Evolutionary conservation across 2,797 vertebrate genomes (phyloP).

Genomic region (Antennarius maculatus): DNA sequence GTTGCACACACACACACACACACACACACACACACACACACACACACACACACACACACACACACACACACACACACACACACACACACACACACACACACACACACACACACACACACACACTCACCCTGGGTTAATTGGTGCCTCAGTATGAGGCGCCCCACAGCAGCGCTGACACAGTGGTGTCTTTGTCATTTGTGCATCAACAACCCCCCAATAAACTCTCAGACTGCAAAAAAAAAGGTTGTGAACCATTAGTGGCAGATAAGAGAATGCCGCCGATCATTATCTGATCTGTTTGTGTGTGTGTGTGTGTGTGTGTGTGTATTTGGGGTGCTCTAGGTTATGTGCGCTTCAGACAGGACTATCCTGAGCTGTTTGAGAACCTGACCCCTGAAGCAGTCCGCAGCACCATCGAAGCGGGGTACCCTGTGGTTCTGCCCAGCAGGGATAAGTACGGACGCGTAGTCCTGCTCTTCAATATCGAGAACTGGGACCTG

Average conservation of each 20-base stretch:
- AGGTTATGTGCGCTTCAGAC: conserved; percentile 95
- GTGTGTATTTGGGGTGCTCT: not conserved
- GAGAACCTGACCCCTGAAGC: conserved; percentile 91
- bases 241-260: conserved; percentile 8
- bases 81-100: not conserved
- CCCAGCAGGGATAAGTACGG: conserved; percentile 92
- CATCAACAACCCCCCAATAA: conserved; percentile 19
- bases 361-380: conserved; percentile 95
- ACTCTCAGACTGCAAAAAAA: conserved; percentile 2
- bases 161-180: conserved; percentile 37
- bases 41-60: conserved; percentile 1
- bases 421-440: conserved; percentile 93
- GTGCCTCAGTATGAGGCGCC: conserved; percentile 34
- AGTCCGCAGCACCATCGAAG: conserved; percentile 93
- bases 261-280: not conserved
- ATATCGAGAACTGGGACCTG: conserved; percentile 97
- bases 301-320: conserved; percentile 16
- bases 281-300: not conserved
- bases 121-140: conserved; percentile 62
- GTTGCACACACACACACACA: not conserved
- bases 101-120: conserved; percentile 17
- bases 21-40: conserved; percentile 18
- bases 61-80: conserved; percentile 10
- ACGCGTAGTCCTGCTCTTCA: conserved; percentile 94
- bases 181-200: conserved; percentile 51